phyloP scores from a whole-genome alignment of 2,113 vertebrate genomes.

The Meriones unguiculatus region DNA sequence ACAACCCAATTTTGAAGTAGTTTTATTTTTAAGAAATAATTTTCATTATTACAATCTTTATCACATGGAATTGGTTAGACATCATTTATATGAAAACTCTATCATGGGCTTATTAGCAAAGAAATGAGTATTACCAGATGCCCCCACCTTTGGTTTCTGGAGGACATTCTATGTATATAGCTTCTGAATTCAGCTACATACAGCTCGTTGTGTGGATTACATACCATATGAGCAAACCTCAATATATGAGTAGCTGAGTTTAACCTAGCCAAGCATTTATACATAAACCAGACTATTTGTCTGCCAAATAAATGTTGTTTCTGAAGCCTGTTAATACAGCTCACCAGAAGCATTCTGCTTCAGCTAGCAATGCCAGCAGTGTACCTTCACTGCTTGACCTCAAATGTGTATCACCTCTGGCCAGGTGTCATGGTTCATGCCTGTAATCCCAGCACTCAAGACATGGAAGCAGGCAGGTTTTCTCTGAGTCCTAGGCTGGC shows the following conservation, averaged over 20 bases:
- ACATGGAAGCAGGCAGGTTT: not conserved
- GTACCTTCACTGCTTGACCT: not conserved
- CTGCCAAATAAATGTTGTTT: not conserved
- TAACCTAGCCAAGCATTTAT: not conserved
- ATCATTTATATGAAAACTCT: not conserved
- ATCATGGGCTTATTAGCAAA: not conserved
- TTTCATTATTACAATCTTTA: not conserved
- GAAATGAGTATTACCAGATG: not conserved
- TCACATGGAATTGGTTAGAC: not conserved
- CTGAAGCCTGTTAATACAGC: not conserved
- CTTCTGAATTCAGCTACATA: not conserved
- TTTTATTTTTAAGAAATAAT: conserved; percentile 6
- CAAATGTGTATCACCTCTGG: not conserved
- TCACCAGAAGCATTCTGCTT: not conserved
- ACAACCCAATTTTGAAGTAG: not conserved
- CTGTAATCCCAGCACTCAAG: not conserved
- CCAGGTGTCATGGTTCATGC: not conserved
- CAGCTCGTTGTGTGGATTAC: not conserved
- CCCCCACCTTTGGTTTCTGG: not conserved
- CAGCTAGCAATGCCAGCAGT: not conserved
- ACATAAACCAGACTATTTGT: not conserved
- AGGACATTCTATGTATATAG: not conserved
- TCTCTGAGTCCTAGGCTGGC: not conserved
- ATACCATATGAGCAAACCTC: not conserved
- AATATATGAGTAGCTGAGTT: rapidly evolving